Conservation (phyloP, 2,113 vertebrate genomes). For the Dasyurus viverrinus region DNA sequence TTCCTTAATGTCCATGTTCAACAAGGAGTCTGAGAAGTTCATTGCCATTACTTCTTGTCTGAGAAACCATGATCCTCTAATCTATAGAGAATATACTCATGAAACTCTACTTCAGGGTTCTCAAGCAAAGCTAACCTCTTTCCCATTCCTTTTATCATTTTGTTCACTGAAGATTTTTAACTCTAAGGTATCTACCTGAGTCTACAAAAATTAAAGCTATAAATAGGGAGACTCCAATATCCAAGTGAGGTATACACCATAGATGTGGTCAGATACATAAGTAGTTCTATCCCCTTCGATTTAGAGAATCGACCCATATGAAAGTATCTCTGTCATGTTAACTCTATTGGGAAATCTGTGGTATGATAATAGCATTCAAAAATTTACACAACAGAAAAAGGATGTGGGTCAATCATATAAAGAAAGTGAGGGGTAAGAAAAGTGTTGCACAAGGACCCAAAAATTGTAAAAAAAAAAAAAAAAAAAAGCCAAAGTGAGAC, state of each 20-base stretch:
- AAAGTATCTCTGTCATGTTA: background rate
- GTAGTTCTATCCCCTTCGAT: background rate
- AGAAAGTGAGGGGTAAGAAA: background rate
- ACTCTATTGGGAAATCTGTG: background rate
- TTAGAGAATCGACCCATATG: background rate
- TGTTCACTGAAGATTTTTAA: background rate
- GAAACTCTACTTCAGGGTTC: background rate
- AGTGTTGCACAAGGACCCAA: background rate
- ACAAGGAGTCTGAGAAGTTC: background rate
- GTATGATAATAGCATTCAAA: background rate
- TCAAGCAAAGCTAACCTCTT: background rate
- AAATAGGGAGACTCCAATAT: background rate
- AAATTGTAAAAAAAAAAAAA: background rate
- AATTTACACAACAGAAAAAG: background rate
- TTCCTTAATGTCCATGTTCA: background rate
- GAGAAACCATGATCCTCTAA: background rate
- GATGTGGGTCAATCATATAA: background rate
- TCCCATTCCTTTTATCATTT: background rate
- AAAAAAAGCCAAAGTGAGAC: background rate
- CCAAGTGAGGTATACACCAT: background rate
- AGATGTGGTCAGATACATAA: background rate
- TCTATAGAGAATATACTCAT: background rate
- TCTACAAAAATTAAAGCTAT: background rate
- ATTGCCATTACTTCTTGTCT: background rate
- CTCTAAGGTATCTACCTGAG: background rate